These are phyloP conservation scores for Leptopilina boulardi DNA, from an alignment of 1,140 invertebrate species.

Conservation along the genomic window DNA sequence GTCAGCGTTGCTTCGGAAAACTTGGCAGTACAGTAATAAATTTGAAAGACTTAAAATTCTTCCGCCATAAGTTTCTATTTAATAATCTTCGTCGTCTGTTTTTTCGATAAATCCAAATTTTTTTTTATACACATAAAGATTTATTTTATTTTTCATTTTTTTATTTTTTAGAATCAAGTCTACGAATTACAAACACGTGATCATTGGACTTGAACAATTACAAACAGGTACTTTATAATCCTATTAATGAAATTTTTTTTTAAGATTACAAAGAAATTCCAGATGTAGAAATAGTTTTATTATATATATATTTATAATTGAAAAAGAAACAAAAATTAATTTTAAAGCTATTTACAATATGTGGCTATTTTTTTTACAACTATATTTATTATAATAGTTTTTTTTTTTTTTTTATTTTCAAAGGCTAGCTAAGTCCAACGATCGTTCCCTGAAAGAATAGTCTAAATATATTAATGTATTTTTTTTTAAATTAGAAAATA, in stretches of 20 bases:
- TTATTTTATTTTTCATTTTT: too few species aligned
- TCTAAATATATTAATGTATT: conserved; percentile 33
- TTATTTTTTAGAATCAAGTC: not conserved
- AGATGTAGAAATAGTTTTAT: not conserved
- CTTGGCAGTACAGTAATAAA: conserved; percentile 68
- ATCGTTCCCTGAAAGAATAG: not conserved
- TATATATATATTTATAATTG: too few species aligned
- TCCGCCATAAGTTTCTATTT: not conserved
- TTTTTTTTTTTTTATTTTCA: too few species aligned
- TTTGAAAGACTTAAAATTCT: conserved; percentile 62
- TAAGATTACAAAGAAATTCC: not conserved
- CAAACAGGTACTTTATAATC: not conserved
- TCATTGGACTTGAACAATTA: conserved; percentile 4
- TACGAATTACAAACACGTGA: conserved; percentile 4
- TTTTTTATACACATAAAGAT: not conserved
- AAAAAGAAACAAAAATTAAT: not conserved
- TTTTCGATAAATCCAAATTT: conserved; percentile 26
- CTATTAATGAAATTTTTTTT: not conserved
- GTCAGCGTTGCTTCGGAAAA: conserved; percentile 57
- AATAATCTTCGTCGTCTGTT: conserved; percentile 38
- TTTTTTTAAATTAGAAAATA: conserved; percentile 27
- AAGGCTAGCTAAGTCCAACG: conserved; percentile 8
- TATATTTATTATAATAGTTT: not conserved
- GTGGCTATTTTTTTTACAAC: not conserved
- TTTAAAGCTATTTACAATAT: not conserved